Conservation (phyloP, 2,888 invertebrate genomes). For the Macroteleia sp. region DNA sequence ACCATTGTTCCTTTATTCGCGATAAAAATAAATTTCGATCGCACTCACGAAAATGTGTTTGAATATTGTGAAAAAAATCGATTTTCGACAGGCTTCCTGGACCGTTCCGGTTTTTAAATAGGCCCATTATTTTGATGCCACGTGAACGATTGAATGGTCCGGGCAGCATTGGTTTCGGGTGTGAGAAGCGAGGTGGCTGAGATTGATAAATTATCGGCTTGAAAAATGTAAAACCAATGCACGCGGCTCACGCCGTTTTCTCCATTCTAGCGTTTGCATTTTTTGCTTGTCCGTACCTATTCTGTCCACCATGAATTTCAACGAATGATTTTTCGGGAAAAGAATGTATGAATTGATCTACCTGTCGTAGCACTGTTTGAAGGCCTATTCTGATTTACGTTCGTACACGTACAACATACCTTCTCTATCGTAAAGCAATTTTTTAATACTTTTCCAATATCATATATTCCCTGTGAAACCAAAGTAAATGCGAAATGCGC, state of each 20-base stretch:
- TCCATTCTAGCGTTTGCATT: conserved; percentile 39
- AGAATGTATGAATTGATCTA: conserved; percentile 57
- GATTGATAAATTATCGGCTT: conserved; percentile 81
- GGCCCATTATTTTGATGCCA: conserved; percentile 79
- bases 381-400: conserved; percentile 44
- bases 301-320: conserved; percentile 56
- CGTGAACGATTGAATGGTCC: conserved; percentile 60
- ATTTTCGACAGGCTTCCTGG: conserved; percentile 72
- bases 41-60: conserved; percentile 45
- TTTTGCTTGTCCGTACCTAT: conserved; percentile 44
- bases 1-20: conserved; percentile 52
- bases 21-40: conserved; percentile 66
- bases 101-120: conserved; percentile 74
- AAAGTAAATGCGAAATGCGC: neutral
- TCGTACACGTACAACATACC: conserved; percentile 14
- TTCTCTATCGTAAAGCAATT: conserved; percentile 38
- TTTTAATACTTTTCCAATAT: conserved; percentile 21
- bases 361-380: conserved; percentile 29
- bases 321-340: conserved; percentile 54
- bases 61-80: conserved; percentile 70
- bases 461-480: neutral
- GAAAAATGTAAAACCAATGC: conserved; percentile 80
- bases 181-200: conserved; percentile 65
- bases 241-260: conserved; percentile 48
- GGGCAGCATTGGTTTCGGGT: conserved; percentile 41